Base-by-base conservation (phyloP, 1,140 invertebrate species). In the Eupristina koningsbergeri region DNA sequence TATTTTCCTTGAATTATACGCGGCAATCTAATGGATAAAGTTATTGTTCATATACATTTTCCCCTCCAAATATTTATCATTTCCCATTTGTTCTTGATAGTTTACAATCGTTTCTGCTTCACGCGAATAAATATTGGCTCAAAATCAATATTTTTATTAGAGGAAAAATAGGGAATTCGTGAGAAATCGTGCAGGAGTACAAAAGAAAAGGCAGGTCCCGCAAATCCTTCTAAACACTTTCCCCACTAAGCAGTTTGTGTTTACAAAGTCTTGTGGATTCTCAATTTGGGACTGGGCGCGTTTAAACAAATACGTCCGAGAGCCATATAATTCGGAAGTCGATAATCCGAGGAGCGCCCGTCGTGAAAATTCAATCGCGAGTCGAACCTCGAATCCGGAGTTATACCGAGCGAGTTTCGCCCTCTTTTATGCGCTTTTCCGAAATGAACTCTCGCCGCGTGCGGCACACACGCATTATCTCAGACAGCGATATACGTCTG, bases 301-400 rank as follows among this genome's bases (percentile, higher is more conserved):
- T 80, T 80, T 80, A 69, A 80, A 80, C 63, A 53, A 80, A 80
- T 80, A 80, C 78, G 61, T 69, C 61, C 78, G 64, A 31, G 31
- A 26, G 64, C 67, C 47, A 26, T 45, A 7, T 73, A 73, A 22
- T 81, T 58, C 19, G 31, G 34, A 73, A 71, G 67, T 41, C 31
- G 53, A 81, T 81, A 76, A 82, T 82, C 61, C 53, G 29, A 34
- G 39, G 29, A 34, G 39, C 36, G n/a, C 34, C 61, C 61, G 45
- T 84, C 82, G 41, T 73, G 50, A 79, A 79, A 84, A 80, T 84
- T 79, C 76, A 84, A 84, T 84, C 67, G 67, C 67, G 76, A 84
- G 64, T 61, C 76, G 41, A 80, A 71, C n/a, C 6, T 58, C 31
- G 31, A 47, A 58, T 64, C 29, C 17, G 41, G 64, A n/a, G n/a